Percentiles rank a stretch among this genome's conserved stretches.
Conservation (phyloP, 2,797 vertebrate species). For the Phoebastria nigripes region DNA sequence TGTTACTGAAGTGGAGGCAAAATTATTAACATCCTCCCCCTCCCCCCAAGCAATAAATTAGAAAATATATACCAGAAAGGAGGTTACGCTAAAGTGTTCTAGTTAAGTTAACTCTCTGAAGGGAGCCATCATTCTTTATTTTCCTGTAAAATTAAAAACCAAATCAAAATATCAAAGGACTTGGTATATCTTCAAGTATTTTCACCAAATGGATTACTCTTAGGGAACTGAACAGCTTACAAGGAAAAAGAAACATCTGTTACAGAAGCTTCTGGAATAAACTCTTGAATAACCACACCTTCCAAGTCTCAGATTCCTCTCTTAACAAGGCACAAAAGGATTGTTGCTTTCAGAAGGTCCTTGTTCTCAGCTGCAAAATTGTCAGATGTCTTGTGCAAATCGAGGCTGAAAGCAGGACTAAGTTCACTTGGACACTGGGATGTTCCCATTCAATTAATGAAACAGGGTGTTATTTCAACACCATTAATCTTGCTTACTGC, state of each 20-base stretch:
- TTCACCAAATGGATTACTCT: slow-evolving; percentile 47
- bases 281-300: slow-evolving; percentile 10
- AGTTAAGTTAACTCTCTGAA: not conserved
- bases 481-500: not conserved
- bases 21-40: not conserved
- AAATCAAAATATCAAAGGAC: slow-evolving; percentile 40
- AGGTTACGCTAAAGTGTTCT: slow-evolving; percentile 17
- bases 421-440: slow-evolving; percentile 56
- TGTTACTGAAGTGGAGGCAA: not conserved
- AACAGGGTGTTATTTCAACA: not conserved
- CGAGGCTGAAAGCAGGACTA: slow-evolving; percentile 30
- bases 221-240: slow-evolving; percentile 55
- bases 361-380: slow-evolving; percentile 42
- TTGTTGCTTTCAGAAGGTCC: slow-evolving; percentile 68
- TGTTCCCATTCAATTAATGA: slow-evolving; percentile 42
- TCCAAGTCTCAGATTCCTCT: slow-evolving; percentile 58
- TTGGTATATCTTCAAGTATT: slow-evolving; percentile 70
- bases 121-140: not conserved
- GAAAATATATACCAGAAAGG: slow-evolving; percentile 44
- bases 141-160: slow-evolving; percentile 4
- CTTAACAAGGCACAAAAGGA: slow-evolving; percentile 75
- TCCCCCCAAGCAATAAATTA: slow-evolving; percentile 70
- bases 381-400: slow-evolving; percentile 51
- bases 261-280: not conserved
- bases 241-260: not conserved